phyloP scores from a whole-genome alignment of 2,113 vertebrate genomes.

The Myocastor coypus region DNA sequence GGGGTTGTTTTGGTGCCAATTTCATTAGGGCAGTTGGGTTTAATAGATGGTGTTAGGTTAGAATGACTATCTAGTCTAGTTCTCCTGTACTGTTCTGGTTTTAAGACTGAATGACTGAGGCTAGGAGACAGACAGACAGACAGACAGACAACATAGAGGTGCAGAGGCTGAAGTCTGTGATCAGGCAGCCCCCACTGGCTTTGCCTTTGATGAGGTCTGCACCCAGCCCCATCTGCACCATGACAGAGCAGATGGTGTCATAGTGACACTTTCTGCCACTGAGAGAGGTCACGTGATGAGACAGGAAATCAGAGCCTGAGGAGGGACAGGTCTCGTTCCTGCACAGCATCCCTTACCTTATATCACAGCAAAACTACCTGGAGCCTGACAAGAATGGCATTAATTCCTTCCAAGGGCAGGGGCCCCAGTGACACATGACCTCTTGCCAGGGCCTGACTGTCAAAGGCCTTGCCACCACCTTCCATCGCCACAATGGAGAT shows the following conservation, averaged over 20 bases:
- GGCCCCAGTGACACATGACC: no score
- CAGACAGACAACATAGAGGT: background rate
- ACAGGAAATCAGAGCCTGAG: background rate
- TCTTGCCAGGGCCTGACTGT: background rate
- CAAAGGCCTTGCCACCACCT: background rate
- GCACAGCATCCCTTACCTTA: background rate
- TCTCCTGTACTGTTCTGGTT: background rate
- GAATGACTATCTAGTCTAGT: background rate
- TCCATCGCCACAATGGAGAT: background rate
- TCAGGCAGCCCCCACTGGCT: background rate
- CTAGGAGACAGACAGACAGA: background rate
- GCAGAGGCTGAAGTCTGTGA: background rate
- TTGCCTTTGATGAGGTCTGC: background rate
- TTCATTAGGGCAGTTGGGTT: slow-evolving; percentile 82
- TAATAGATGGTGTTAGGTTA: slow-evolving; percentile 76
- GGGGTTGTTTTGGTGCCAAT: slow-evolving; percentile 75
- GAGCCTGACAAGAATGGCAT: background rate
- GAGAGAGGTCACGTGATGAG: background rate
- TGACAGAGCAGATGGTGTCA: background rate
- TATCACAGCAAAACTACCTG: background rate
- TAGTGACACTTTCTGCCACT: background rate
- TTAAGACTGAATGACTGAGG: background rate
- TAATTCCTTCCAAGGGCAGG: background rate
- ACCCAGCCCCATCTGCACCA: background rate
- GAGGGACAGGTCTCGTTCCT: background rate